Evolutionary conservation across 2,113 vertebrate genomes (phyloP), one percentile per base, ranked within the genome.

Genomic region (Cyrtonyx montezumae): DNA sequence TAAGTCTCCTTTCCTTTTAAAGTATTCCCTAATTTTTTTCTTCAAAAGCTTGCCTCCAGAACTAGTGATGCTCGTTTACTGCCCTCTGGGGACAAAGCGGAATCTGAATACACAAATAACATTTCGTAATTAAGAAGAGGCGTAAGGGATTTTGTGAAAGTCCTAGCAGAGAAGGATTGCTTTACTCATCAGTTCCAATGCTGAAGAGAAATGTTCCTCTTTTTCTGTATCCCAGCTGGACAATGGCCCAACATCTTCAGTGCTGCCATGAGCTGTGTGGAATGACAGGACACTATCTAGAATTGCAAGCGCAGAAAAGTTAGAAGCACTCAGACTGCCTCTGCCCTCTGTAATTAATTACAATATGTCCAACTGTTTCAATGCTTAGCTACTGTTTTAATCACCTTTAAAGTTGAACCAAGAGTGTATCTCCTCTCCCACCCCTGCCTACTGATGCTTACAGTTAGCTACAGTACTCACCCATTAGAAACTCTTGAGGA

Each of bases 61-160:
- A 74, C 67, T 42, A 70, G 67, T 65, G 83, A 69, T 67, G 85
- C 74, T 94, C 87, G 69, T 68, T 87, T 91, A 95, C 94, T 96
- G 97, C 92, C 96, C 96, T 95, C 97, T 94, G 93, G 85, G 95
- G 96, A 79, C 91, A 81, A 91, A 55, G 40, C 83, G 82, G 59
- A 71, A 77, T 62, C 45, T 79, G 56, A 34, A 84, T 78, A 73
- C 28, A 28, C 8, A 71, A 85, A 53, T 87, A 94, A 56, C 82
- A 71, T n/a, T 36, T 46, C 0, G 5, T 49, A 77, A 6, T 77
- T 81, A 36, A 80, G 40, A 14, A 51, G 13, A 51, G 68, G 36
- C n/a, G 19, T 2, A 3, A 65, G 42, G 40, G 9, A 53, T 77
- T 42, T 74, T 42, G 8, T 63, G 37, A 51, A 66, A 56, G 9